These are phyloP conservation scores for Geotrupes spiniger DNA, from an alignment of 2,888 invertebrate species.

Conservation along the genomic window DNA sequence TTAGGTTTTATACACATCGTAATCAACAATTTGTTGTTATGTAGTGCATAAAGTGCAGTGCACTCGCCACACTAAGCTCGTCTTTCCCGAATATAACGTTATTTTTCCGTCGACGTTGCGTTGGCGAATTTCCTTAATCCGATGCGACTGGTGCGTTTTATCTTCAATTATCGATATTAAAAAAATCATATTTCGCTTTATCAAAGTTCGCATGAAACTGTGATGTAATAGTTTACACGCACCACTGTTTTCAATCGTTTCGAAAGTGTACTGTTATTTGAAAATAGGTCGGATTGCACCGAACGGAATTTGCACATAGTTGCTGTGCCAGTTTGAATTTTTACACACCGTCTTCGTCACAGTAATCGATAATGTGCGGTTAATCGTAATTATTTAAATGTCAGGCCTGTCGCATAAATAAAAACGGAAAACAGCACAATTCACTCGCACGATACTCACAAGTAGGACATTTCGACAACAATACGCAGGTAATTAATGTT, in stretches of 20 bases:
- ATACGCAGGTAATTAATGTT: too few species aligned
- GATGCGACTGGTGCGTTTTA: not conserved
- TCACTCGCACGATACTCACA: too few species aligned
- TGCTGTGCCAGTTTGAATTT: constrained; percentile 17
- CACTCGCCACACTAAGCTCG: constrained; percentile 37
- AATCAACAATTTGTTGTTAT: constrained; percentile 43
- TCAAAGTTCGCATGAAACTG: constrained; percentile 19
- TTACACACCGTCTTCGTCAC: not conserved
- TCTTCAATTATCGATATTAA: constrained; percentile 2
- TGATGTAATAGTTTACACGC: constrained; percentile 42
- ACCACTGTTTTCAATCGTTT: constrained; percentile 29
- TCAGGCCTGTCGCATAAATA: not conserved
- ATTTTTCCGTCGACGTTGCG: constrained; percentile 33
- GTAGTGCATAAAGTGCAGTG: constrained; percentile 48
- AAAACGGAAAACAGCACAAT: too few species aligned
- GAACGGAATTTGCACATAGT: constrained; percentile 24
- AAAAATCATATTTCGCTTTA: not conserved
- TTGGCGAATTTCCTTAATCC: constrained; percentile 1
- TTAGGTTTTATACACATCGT: constrained; percentile 31
- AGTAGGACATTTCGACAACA: too few species aligned
- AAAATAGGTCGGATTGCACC: constrained; percentile 33
- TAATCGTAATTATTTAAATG: not conserved
- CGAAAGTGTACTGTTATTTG: constrained; percentile 34
- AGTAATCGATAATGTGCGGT: constrained; percentile 5
- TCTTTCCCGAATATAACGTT: constrained; percentile 41